phyloP scores from a whole-genome alignment of 2,797 vertebrate species.

The Agapornis canus region DNA sequence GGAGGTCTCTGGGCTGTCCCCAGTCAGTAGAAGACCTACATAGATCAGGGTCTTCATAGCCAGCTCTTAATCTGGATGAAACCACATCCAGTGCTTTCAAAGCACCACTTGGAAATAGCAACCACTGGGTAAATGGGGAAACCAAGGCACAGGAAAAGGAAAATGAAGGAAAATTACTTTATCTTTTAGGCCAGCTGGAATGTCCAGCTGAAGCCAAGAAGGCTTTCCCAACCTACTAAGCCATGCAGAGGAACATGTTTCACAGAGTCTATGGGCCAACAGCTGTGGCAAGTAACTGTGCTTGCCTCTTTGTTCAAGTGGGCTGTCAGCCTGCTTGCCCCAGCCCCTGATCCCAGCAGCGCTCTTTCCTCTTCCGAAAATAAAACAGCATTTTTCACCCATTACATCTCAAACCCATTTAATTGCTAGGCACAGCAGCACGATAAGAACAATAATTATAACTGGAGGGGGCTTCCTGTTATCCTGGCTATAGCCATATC shows the following conservation, averaged over 20 bases:
- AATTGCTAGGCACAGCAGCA: background rate
- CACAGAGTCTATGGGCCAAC: accelerated
- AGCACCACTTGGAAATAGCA: background rate
- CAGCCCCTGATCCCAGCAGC: accelerated
- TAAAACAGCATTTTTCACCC: constrained; percentile 23
- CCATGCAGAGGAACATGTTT: accelerated
- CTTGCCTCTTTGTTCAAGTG: background rate
- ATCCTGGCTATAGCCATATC: constrained; percentile 18
- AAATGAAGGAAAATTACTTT: background rate
- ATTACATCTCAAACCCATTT: background rate
- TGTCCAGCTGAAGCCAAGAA: background rate
- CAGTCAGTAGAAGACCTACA: background rate
- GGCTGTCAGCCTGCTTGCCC: background rate
- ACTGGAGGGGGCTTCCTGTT: constrained; percentile 56
- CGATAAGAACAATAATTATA: constrained; percentile 49
- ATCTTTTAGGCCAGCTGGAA: background rate
- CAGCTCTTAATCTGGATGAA: background rate
- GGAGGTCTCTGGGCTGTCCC: background rate
- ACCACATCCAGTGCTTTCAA: background rate
- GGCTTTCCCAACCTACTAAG: background rate
- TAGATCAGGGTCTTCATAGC: accelerated
- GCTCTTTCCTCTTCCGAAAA: background rate
- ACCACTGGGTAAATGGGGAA: background rate
- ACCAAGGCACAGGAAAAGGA: background rate
- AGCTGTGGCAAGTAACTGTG: background rate